These are phyloP conservation scores for Sternotherus odoratus DNA, from an alignment of 2,797 vertebrate species.

Conservation along the genomic window DNA sequence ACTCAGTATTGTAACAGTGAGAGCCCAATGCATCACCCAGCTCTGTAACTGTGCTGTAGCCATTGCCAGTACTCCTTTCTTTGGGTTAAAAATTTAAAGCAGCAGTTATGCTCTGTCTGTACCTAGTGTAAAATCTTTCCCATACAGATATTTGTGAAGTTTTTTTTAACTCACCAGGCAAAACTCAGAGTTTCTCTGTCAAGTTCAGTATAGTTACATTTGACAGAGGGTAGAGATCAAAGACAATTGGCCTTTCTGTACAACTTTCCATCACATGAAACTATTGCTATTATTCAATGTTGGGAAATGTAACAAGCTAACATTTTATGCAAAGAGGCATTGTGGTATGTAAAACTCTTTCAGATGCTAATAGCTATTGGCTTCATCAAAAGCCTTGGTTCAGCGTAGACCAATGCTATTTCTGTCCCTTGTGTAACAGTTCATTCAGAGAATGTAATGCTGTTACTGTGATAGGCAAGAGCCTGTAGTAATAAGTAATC, in stretches of 20 bases:
- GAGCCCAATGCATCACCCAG: too few species aligned
- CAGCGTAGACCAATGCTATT: background rate
- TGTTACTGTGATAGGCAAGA: background rate
- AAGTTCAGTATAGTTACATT: background rate
- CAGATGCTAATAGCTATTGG: background rate
- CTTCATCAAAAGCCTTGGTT: background rate
- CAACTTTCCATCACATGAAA: background rate
- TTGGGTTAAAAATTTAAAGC: background rate
- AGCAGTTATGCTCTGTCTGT: background rate
- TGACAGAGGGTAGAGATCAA: background rate
- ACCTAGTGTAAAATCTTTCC: background rate
- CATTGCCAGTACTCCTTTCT: background rate
- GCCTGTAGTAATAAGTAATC: background rate
- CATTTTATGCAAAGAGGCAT: background rate
- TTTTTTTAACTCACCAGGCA: background rate
- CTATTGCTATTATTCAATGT: background rate
- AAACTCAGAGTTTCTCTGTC: background rate
- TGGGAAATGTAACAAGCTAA: too few species aligned
- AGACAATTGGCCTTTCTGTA: background rate
- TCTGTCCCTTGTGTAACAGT: background rate
- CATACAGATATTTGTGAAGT: background rate
- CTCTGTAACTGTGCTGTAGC: background rate
- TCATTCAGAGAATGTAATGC: background rate
- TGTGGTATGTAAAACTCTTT: background rate
- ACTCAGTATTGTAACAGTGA: background rate